Evolutionary conservation across 2,797 vertebrate species (phyloP), one percentile per base, ranked within the genome.

Genomic region (Muraenolepis orangiensis): DNA sequence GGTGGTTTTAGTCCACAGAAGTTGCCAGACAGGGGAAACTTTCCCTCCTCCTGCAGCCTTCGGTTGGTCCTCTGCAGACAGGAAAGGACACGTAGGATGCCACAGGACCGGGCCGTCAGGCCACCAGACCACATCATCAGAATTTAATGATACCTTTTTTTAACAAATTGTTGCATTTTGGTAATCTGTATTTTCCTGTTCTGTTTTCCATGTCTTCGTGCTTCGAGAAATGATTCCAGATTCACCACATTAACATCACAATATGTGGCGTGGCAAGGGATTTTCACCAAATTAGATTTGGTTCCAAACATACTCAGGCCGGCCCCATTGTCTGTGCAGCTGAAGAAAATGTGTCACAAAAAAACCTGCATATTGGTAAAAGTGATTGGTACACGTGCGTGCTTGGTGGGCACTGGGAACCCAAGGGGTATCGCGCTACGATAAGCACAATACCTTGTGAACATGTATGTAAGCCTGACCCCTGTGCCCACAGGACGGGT

Each of bases 1-100:
- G 79, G 82, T 88, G 85, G 81, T 90, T 90, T 88, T 87, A 93
- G 93, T 90, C 93, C 92, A 84, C 86, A 87, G 84, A 85, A 57
- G 51, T 57, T 57, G 51, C 20, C 6, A n/a, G 6, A 57, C 51
- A 57, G 7, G 28, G 82, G 67, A 87, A 90, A 90, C 86, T 87
- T 88, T 86, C 72, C 78, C 71, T 75, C 14, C 51, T 26, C 64
- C 16, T 66, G 57, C 64, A 14, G 32, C 38, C 18, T 32, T 23
- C 31, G n/a, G 40, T 26, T 12, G 46, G 13, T n/a, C 30, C 6
- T 64, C n/a, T 20, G 67, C 67, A 36, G 20, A 38, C 32, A n/a
- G 14, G 10, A 69, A 11, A 32, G 18, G 3, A 18, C 42, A 46
- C n/a, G n/a, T 46, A n/a, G 51, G 51, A 57, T n/a, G 51, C 51